Conservation (phyloP, 2,888 invertebrate genomes). For the Gymnosoma rotundatum region DNA sequence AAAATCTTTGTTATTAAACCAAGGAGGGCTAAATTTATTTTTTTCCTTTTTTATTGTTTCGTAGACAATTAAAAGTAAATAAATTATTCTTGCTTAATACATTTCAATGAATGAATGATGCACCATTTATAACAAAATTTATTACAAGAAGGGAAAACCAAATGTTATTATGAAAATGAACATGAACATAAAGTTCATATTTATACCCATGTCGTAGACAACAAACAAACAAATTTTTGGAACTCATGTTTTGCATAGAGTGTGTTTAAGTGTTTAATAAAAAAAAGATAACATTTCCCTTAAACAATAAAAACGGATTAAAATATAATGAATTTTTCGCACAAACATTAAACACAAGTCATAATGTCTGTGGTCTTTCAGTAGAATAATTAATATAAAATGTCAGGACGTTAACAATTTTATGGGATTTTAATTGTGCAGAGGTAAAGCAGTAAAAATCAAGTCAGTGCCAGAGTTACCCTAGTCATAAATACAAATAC, state of each 20-base stretch:
- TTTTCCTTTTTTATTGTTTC: background rate
- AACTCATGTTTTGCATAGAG: background rate
- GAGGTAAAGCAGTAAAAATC: background rate
- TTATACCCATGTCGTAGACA: background rate
- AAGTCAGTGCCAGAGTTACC: background rate
- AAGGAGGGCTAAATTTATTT: background rate
- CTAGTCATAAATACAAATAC: too few species aligned
- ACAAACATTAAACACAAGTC: background rate
- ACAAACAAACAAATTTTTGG: background rate
- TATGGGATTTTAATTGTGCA: background rate
- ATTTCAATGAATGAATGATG: slow-evolving; percentile 28
- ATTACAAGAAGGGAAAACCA: background rate
- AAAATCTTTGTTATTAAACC: slow-evolving; percentile 22
- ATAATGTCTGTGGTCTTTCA: background rate
- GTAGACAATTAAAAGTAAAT: slow-evolving; percentile 60
- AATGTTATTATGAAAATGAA: background rate
- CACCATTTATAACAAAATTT: slow-evolving; percentile 4
- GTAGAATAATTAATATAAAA: background rate
- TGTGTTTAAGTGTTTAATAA: slow-evolving; percentile 19
- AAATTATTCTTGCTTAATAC: slow-evolving; percentile 55
- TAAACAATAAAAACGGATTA: background rate
- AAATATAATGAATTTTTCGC: background rate
- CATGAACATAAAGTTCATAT: background rate
- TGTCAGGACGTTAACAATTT: background rate
- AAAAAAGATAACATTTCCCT: slow-evolving; percentile 25